These are phyloP conservation scores for Danaus chrysippus DNA, from an alignment of 2,888 invertebrate species.

Conservation along the genomic window DNA sequence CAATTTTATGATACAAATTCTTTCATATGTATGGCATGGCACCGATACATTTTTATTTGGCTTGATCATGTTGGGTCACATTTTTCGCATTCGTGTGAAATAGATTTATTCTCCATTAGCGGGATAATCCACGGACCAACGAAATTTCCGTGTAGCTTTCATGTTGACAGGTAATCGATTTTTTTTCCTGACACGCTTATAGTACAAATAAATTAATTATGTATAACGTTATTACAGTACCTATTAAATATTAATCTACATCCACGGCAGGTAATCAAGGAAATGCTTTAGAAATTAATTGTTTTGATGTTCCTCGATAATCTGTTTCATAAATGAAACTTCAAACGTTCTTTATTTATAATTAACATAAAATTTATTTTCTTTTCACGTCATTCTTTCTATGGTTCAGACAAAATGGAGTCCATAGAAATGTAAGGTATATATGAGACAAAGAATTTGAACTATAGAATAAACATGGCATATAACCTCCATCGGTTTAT, in stretches of 20 bases:
- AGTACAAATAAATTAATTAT: background rate
- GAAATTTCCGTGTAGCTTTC: background rate
- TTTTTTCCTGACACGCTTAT: background rate
- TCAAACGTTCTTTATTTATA: too few species aligned
- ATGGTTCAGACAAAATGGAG: too few species aligned
- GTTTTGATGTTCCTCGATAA: too few species aligned
- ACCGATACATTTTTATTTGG: background rate
- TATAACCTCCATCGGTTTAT: conserved; percentile 17
- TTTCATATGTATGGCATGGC: background rate
- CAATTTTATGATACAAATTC: background rate
- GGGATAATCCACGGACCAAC: conserved; percentile 1
- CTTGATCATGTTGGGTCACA: background rate
- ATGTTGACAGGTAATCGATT: background rate
- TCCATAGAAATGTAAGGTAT: background rate
- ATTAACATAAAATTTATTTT: too few species aligned
- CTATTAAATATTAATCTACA: too few species aligned
- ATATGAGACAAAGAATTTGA: conserved; percentile 8
- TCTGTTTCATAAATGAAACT: too few species aligned
- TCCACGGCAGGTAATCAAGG: too few species aligned
- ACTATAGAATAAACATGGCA: conserved; percentile 13
- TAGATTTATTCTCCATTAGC: background rate
- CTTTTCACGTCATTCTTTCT: too few species aligned
- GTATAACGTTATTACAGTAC: background rate
- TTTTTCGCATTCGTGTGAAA: background rate
- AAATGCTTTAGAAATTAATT: too few species aligned